These are phyloP conservation scores for Ennomos erosarius DNA, from an alignment of 2,888 invertebrate species.

Conservation along the genomic window DNA sequence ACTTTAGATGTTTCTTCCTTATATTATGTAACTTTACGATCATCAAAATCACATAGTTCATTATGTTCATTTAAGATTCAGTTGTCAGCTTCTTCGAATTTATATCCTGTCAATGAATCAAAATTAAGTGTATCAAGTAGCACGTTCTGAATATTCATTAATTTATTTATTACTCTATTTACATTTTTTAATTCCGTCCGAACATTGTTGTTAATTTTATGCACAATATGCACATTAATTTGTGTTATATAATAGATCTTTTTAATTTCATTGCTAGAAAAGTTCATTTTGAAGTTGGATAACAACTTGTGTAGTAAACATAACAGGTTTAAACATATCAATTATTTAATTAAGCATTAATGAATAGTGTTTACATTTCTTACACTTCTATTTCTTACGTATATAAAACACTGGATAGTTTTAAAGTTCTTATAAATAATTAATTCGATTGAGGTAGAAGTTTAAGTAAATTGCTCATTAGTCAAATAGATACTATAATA, in stretches of 20 bases:
- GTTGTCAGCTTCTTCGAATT: conserved; percentile 9
- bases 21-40: conserved; percentile 17
- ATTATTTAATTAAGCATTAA: no score
- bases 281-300: no score
- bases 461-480: no score
- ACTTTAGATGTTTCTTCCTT: conserved; percentile 43
- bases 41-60: conserved; percentile 5
- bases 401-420: no score
- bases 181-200: conserved; percentile 10
- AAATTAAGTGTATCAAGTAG: conserved; percentile 7
- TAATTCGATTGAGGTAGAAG: no score
- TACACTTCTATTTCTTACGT: no score
- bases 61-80: background rate
- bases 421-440: no score
- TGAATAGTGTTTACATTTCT: no score
- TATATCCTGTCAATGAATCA: conserved; percentile 15
- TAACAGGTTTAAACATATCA: no score
- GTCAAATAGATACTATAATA: no score
- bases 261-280: background rate
- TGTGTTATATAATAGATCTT: conserved; percentile 12
- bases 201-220: conserved; percentile 9
- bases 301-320: no score
- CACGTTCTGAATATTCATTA: conserved; percentile 1
- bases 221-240: conserved; percentile 8
- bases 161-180: conserved; percentile 38